Evolutionary conservation across 2,113 vertebrate genomes (phyloP).

Genomic region (Carollia perspicillata): DNA sequence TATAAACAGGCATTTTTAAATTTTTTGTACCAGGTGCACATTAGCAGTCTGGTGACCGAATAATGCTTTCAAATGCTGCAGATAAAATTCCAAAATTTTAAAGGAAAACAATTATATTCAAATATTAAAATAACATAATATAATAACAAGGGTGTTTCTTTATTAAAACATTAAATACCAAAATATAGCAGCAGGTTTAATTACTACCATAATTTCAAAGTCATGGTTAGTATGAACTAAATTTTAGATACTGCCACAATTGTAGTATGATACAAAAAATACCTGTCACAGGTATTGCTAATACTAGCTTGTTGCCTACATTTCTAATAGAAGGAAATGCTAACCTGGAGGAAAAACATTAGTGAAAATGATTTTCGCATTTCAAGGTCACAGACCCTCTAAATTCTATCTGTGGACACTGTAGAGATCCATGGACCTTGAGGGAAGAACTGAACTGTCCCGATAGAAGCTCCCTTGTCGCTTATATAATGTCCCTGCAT

Average conservation of each 20-base stretch:
- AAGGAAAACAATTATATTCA: conserved; percentile 1
- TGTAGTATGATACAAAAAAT: neutral
- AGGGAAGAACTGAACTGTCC: neutral
- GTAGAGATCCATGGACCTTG: neutral
- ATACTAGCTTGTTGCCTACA: neutral
- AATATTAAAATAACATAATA: neutral
- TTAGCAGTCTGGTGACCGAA: neutral
- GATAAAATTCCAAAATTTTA: neutral
- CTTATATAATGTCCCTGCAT: neutral
- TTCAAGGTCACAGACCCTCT: neutral
- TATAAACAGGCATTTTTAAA: neutral
- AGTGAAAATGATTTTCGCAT: neutral
- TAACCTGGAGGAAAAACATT: neutral
- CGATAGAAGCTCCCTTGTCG: neutral
- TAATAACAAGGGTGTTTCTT: neutral
- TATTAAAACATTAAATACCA: neutral
- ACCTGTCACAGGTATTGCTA: neutral
- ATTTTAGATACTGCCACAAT: neutral
- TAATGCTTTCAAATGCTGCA: neutral
- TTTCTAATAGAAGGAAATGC: neutral
- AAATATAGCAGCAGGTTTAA: neutral
- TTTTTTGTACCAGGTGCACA: neutral
- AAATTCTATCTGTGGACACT: neutral
- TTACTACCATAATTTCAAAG: neutral
- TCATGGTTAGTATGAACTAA: neutral